Evolutionary conservation across 1,140 invertebrate genomes (phyloP).

Genomic region (Hylyphantes graminicola): DNA sequence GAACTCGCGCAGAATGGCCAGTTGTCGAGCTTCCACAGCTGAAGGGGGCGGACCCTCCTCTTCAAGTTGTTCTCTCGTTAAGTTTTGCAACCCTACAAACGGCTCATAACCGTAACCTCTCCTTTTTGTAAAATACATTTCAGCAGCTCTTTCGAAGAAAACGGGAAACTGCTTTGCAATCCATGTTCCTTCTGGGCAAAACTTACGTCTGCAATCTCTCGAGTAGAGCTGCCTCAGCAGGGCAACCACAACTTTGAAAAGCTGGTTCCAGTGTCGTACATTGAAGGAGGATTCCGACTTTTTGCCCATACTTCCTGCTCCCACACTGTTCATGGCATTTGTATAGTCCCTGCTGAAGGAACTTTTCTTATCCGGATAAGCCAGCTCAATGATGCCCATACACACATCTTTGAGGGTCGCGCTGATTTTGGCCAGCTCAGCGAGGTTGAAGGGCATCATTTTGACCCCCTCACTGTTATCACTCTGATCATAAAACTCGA

Average conservation of each 20-base stretch:
- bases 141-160: conserved; percentile 72
- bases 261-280: conserved; percentile 62
- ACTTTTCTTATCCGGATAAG: conserved; percentile 84
- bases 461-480: conserved; percentile 47
- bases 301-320: conserved; percentile 7
- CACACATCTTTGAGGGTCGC: conserved; percentile 77
- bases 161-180: conserved; percentile 77
- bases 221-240: conserved; percentile 83
- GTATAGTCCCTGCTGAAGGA: conserved; percentile 67
- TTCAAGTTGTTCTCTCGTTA: conserved; percentile 74
- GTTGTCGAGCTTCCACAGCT: conserved; percentile 85
- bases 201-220: conserved; percentile 80
- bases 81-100: conserved; percentile 74
- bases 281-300: conserved; percentile 14
- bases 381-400: conserved; percentile 87
- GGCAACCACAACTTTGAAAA: conserved; percentile 75
- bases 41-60: conserved; percentile 86
- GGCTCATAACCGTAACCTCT: conserved; percentile 73
- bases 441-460: conserved; percentile 71
- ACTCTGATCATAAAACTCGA: conserved; percentile 77
- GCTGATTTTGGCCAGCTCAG: conserved; percentile 70
- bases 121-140: conserved; percentile 72
- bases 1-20: conserved; percentile 89
- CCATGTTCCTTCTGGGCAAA: conserved; percentile 84
- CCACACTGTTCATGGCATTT: conserved; percentile 64